phyloP scores from a whole-genome alignment of 2,888 invertebrate species.

The Keiferia lycopersicella region DNA sequence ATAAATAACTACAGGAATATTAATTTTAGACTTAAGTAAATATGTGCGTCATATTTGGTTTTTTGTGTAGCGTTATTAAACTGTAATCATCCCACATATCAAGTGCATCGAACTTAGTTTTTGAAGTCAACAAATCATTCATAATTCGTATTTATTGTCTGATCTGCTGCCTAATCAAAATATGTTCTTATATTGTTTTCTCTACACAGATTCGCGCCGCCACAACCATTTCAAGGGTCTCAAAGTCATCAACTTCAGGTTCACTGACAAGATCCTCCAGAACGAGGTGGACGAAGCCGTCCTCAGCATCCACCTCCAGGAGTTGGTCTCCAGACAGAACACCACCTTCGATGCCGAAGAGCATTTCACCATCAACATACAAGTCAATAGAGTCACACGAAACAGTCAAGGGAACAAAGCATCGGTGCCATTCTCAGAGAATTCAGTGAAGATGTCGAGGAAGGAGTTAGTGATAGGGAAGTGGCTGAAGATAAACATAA shows the following conservation, averaged over 20 bases:
- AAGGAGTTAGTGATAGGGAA: conserved; percentile 79
- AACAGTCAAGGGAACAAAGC: conserved; percentile 68
- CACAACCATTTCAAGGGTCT: conserved; percentile 85
- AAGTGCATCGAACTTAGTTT: conserved; percentile 25
- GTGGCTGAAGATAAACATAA: conserved; percentile 89
- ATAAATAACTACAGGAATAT: neutral
- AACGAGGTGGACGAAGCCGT: conserved; percentile 86
- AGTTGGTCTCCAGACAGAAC: conserved; percentile 61
- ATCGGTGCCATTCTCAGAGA: conserved; percentile 64
- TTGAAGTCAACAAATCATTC: no score
- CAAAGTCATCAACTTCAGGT: conserved; percentile 86
- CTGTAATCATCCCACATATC: neutral
- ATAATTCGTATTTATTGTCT: no score
- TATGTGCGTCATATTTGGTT: no score
- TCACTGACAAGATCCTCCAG: conserved; percentile 85
- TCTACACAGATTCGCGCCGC: conserved; percentile 83
- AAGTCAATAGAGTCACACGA: conserved; percentile 69
- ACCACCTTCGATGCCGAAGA: conserved; percentile 61
- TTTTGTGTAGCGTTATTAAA: no score
- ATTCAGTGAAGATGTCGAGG: conserved; percentile 73
- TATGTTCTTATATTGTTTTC: conserved; percentile 1
- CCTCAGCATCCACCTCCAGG: conserved; percentile 85
- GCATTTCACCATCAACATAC: conserved; percentile 61
- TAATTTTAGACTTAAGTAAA: no score
- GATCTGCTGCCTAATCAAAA: no score